Evolutionary conservation across 2,888 invertebrate genomes (phyloP).

Genomic region (Mellilla xanthometata): DNA sequence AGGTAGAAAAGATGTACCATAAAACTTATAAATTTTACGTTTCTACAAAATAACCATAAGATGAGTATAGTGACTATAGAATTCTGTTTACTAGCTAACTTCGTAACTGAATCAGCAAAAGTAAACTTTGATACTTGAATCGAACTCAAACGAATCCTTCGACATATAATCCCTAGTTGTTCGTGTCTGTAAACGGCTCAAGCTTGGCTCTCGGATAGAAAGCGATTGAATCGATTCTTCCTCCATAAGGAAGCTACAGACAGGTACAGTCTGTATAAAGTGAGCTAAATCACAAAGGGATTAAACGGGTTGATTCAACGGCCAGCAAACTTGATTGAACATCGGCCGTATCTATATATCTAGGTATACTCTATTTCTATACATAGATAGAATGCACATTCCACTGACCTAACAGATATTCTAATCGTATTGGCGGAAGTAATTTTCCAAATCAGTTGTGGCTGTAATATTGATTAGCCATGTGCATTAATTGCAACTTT

Average conservation of each 20-base stretch:
- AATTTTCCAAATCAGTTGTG: conserved; percentile 22
- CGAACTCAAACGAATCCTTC: neutral
- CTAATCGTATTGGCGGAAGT: conserved; percentile 6
- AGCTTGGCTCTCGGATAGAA: conserved; percentile 1
- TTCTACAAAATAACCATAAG: too few species aligned
- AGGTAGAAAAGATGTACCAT: too few species aligned
- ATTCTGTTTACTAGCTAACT: neutral
- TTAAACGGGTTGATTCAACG: conserved; percentile 45
- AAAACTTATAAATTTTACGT: too few species aligned
- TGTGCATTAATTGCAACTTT: neutral
- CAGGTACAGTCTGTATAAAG: conserved; percentile 22
- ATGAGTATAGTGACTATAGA: neutral
- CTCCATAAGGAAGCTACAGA: conserved; percentile 16
- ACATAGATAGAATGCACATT: conserved; percentile 27
- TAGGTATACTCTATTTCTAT: too few species aligned
- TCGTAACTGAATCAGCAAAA: neutral
- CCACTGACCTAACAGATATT: conserved; percentile 17
- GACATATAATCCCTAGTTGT: conserved; percentile 2
- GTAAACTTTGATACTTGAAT: neutral
- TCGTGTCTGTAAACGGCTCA: neutral
- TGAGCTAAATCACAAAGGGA: conserved; percentile 46
- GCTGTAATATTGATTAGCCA: too few species aligned
- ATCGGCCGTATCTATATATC: conserved; percentile 17
- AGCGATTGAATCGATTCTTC: conserved; percentile 11
- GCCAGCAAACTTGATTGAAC: conserved; percentile 45